Base-by-base conservation (phyloP, 2,888 invertebrate species). In the Caenorhabditis sp. region DNA sequence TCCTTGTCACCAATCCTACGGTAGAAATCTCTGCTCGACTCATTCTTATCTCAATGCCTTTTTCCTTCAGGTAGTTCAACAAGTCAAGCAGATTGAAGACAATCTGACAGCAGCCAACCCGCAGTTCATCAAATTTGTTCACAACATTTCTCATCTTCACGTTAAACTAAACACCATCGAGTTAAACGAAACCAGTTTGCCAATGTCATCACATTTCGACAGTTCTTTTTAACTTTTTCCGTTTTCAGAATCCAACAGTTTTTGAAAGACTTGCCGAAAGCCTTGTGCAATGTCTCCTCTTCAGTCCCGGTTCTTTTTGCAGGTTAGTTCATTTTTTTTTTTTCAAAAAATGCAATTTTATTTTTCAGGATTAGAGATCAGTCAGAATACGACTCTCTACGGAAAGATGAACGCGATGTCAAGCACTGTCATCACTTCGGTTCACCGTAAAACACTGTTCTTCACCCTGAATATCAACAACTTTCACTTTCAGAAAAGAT, bases 361-460 rank as follows among this genome's bases (percentile, higher is more conserved):
- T 65, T 53, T 37, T 55, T 40, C 22, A 67, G 77, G 78, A 22
- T 68, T 68, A 1, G 80, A 67, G 9, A 50, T 72, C 20, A 61
- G 62, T 11, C 28, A 51, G 5, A 80, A 80, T 35, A 71, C 61
- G 9, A 80, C 80, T 37, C 72, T 80, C 37, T 65, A 71, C 55
- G 80, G 80, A 26, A 71, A 72, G 53, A 37, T 80, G 61, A 80
- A 67, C 18, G 67, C 72, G 15, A 80, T 80, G 80, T 80, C 80
- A 13, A 72, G 72, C 24, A 72, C 67, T 15, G 80, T 80, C 13
- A 72, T 80, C 35, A 60, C 72, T 9, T 67, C 72, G 9, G 68
- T 80, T 62, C 80, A 80, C 56, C 71, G 80, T 80, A n/a, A 47
- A 47, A 18, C 4, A 3, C 11, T 5, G 4, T 9, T 47, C 47